Base-by-base conservation (phyloP, 37 sponge, comb jelly and placozoan species). In the Agelas oroides region DNA sequence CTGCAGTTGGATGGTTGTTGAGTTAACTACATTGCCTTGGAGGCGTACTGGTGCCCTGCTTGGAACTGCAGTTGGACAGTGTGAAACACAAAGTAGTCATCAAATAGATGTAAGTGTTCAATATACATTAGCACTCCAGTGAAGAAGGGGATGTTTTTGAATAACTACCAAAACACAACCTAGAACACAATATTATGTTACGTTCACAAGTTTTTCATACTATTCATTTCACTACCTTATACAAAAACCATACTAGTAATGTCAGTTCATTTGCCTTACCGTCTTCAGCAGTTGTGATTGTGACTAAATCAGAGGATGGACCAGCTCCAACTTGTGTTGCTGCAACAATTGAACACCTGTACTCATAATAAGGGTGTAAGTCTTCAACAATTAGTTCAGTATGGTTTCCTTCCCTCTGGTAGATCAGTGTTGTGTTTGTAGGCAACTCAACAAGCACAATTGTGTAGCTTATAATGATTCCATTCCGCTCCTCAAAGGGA, bases 1-100 rank as follows among this genome's bases (percentile, higher is more conserved):
- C 5, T 31, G 11, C 68, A 67, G 11, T 8, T 34, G 28, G 2
- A 67, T 30, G 30, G 68, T 34, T 33, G 68, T 67, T 33, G 68
- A 24, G 27, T 67, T 67, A 8, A 67, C 33, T 2, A 28, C 27
- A 14, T 8, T 28, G 6, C 79, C 87, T 8, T 31, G 54, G 8
- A 88, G 20, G 56, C 63, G 74, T 20, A 25, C 35, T 20, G 81
- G 82, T 16, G 82, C 1, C 12, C 38, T n/a, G 36, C 33, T 62
- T 11, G 77, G 81, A 15, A 65, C 88, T 80, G 39, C 12, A 57
- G 27, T 17, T n/a, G 14, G 15, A 31, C n/a, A n/a, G n/a, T n/a
- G n/a, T n/a, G n/a, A n/a, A n/a, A n/a, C n/a, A n/a, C n/a, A n/a
- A n/a, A n/a, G n/a, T n/a, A n/a, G n/a, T n/a, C n/a, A n/a, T n/a